These are phyloP conservation scores for Temnothorax ravouxi DNA, from an alignment of 2,888 invertebrate species.

Conservation along the genomic window DNA sequence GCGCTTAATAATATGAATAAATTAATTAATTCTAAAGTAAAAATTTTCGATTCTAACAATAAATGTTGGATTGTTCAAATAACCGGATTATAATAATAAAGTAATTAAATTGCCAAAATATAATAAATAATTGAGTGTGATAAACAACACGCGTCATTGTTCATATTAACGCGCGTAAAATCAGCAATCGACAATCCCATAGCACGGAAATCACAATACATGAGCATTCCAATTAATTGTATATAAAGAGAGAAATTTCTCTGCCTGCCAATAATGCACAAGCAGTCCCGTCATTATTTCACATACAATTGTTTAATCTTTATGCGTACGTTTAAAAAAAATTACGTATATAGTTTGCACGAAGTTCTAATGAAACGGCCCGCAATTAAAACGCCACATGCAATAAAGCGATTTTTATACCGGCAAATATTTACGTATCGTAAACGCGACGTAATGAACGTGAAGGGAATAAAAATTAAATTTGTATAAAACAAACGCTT, in stretches of 20 bases:
- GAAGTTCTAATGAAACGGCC: neutral
- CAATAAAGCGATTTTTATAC: slow-evolving; percentile 3
- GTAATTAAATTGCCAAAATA: slow-evolving; percentile 1
- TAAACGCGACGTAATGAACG: neutral
- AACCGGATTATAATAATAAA: slow-evolving; percentile 14
- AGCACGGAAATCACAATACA: neutral
- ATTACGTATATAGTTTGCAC: slow-evolving; percentile 1
- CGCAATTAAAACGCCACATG: neutral
- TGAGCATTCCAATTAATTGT: slow-evolving; percentile 21
- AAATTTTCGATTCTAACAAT: slow-evolving; percentile 11
- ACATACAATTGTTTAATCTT: slow-evolving; percentile 9
- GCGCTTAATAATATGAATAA: neutral
- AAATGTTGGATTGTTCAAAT: slow-evolving; percentile 5
- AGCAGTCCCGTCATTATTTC: neutral
- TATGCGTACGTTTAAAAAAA: neutral
- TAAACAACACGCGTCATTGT: neutral
- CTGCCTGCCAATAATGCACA: neutral
- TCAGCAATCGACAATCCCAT: neutral
- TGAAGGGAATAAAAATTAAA: neutral
- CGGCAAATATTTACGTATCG: neutral
- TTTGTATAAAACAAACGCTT: slow-evolving; percentile 6
- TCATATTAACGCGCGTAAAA: neutral
- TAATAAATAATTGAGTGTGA: slow-evolving; percentile 18
- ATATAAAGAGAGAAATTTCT: slow-evolving; percentile 8
- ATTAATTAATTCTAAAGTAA: slow-evolving; percentile 2